phyloP scores from a whole-genome alignment of 2,113 vertebrate genomes.

The Leuciscus idus region DNA sequence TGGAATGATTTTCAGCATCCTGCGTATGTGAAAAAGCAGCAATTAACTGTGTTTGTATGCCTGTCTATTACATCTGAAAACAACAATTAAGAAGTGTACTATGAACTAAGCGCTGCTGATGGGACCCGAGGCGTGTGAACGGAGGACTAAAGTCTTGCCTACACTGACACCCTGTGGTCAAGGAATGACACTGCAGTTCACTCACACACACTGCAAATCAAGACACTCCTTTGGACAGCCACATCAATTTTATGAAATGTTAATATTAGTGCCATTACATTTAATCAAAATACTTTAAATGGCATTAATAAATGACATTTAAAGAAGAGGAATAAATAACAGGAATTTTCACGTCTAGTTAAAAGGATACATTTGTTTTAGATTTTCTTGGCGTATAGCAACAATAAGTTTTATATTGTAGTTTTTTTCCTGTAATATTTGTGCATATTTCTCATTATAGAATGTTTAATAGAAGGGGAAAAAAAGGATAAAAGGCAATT shows the following conservation, averaged over 20 bases:
- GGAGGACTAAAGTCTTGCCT: slow-evolving; percentile 56
- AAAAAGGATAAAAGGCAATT: neutral
- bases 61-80: neutral
- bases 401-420: neutral
- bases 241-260: neutral
- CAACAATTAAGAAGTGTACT: neutral
- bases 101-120: slow-evolving; percentile 1
- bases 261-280: neutral
- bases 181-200: neutral
- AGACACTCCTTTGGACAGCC: no score
- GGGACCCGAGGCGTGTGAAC: neutral
- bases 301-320: neutral
- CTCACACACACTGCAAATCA: neutral
- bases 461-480: neutral
- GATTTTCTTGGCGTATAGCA: neutral
- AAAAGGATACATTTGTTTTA: neutral
- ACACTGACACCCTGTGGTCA: slow-evolving; percentile 70
- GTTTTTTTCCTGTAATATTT: neutral
- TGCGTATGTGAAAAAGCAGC: neutral
- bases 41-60: slow-evolving; percentile 24
- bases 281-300: neutral
- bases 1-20: neutral
- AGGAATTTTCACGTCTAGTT: neutral
- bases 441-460: neutral
- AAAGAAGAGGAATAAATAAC: no score